A percentile compares a stretch with the other conserved stretches of the same genome.
Conservation (phyloP, 1,140 invertebrate genomes). For the Paralvinella palmiformis region DNA sequence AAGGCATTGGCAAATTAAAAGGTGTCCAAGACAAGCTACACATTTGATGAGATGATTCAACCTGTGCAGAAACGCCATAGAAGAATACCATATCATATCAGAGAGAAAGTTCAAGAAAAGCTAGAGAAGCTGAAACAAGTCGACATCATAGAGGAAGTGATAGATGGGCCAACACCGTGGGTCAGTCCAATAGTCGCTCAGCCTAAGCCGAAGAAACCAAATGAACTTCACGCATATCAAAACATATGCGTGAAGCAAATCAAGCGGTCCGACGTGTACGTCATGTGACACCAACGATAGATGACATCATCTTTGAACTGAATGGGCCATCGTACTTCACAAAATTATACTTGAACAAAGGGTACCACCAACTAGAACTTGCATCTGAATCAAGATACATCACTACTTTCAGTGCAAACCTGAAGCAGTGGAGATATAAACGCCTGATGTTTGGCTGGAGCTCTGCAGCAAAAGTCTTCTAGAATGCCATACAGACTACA, state of each 20-base stretch:
- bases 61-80: conserved; percentile 23
- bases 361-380: too few species aligned
- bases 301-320: too few species aligned
- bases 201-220: too few species aligned
- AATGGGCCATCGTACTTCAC: too few species aligned
- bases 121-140: conserved; percentile 21
- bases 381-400: neutral
- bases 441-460: neutral
- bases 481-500: too few species aligned
- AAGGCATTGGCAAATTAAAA: conserved; percentile 16
- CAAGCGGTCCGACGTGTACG: too few species aligned
- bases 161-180: conserved; percentile 27
- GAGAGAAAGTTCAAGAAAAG: conserved; percentile 23
- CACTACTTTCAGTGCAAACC: conserved; percentile 2
- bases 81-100: conserved; percentile 24
- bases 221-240: too few species aligned
- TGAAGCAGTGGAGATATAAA: too few species aligned
- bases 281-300: too few species aligned
- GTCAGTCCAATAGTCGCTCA: conserved; percentile 27
- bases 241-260: too few species aligned
- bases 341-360: too few species aligned
- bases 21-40: conserved; percentile 25
- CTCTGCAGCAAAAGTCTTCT: conserved; percentile 15
- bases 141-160: conserved; percentile 30
- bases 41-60: conserved; percentile 23